Evolutionary conservation across 2,113 vertebrate species (phyloP), one percentile per base, ranked within the genome.

Genomic region (Tachycineta bicolor): DNA sequence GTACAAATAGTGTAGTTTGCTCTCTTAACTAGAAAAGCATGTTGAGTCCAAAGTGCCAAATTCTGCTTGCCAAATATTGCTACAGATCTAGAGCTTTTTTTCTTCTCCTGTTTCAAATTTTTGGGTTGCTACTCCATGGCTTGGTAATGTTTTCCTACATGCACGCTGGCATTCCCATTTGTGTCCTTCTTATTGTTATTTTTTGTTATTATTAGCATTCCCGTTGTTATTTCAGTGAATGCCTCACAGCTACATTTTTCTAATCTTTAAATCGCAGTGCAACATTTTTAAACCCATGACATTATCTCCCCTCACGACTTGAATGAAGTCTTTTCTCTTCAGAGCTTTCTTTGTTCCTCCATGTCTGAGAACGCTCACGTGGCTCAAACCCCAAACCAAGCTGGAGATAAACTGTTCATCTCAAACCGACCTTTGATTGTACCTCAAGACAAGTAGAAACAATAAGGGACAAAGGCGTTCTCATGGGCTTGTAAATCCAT

Each of bases 1-100:
- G 96, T 95, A 90, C 86, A 86, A 58, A 77, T 1, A 74, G 56
- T 83, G 52, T 39, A 31, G 71, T 46, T 94, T 91, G 68, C 82
- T 64, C 82, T 88, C 71, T 41, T 95, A 95, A 94, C 90, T 94
- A 67, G 64, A 93, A 97, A 95, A 95, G 78, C 75, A 92, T 96
- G 93, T 87, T 47, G 75, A 64, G 81, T 63, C 87, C 71, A 49
- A 75, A 71, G 85, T 81, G 95, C 96, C 96, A 96, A 89, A 77
- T 49, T 65, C 67, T 79, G 23, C 71, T 77, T 95, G 91, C 84
- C 96, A 96, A 81, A 88, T 59, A 28, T 58, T 94, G 92, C 89
- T 95, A 84, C 87, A 94, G 86, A 91, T 89, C 69, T 60, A 70
- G 83, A 92, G 75, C 58, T 77, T 64, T 76, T 91, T 88, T 53